Percentiles rank a stretch among this genome's conserved stretches.
These are phyloP conservation scores for Gibbula magus DNA, from an alignment of 2,888 invertebrate genomes.

Conservation along the genomic window DNA sequence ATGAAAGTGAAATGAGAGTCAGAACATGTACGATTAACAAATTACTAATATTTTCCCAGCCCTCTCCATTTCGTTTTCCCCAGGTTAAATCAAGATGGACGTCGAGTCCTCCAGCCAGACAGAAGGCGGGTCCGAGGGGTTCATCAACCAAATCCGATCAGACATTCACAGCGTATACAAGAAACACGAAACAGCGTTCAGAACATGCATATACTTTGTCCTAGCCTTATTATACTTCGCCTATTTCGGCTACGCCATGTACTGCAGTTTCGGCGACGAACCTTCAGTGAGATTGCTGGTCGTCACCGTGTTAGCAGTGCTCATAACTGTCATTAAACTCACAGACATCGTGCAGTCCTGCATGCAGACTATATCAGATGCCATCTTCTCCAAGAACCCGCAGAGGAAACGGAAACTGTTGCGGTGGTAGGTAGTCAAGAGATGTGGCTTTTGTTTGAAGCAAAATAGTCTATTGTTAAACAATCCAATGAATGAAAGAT, in stretches of 20 bases:
- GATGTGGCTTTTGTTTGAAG: too few relatives aligned
- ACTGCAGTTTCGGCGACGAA: slow-evolving; percentile 58
- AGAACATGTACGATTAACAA: too few relatives aligned
- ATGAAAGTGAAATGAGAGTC: too few relatives aligned
- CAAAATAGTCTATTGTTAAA: too few relatives aligned
- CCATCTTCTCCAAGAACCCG: background rate
- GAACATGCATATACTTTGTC: slow-evolving; percentile 29
- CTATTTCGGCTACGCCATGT: slow-evolving; percentile 66
- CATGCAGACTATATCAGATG: background rate
- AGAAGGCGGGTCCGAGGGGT: too few relatives aligned
- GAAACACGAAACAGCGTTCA: slow-evolving; percentile 22
- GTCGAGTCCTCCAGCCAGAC: too few relatives aligned
- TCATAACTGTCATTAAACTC: slow-evolving; percentile 21
- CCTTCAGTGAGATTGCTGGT: slow-evolving; percentile 62
- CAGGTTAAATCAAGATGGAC: too few relatives aligned
- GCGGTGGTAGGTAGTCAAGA: background rate
- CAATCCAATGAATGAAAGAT: too few relatives aligned
- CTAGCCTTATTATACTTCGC: slow-evolving; percentile 50
- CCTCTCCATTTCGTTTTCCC: too few relatives aligned
- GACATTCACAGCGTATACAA: background rate
- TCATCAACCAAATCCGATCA: too few relatives aligned
- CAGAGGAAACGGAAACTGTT: background rate
- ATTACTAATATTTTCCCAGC: too few relatives aligned
- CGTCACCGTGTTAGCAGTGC: slow-evolving; percentile 50
- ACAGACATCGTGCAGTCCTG: background rate